Conservation (phyloP, 2,797 vertebrate species). For the Lemur catta region DNA sequence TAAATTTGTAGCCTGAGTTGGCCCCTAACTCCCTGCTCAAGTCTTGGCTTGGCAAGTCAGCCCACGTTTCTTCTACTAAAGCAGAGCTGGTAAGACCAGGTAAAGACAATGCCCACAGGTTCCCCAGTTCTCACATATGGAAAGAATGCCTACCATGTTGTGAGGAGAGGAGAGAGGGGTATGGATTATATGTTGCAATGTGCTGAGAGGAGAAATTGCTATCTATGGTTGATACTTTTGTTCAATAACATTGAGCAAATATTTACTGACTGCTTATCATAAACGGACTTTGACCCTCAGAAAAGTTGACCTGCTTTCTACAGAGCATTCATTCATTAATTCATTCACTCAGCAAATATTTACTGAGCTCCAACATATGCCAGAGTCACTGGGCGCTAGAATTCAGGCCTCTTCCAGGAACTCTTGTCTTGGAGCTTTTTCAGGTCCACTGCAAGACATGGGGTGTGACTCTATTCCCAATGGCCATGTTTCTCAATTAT, state of each 20-base stretch:
- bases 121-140: background rate
- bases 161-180: background rate
- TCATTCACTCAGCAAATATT: background rate
- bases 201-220: background rate
- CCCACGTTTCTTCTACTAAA: background rate
- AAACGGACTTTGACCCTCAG: background rate
- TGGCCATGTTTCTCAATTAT: background rate
- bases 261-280: background rate
- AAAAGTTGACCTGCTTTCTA: background rate
- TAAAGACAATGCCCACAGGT: background rate
- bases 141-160: background rate
- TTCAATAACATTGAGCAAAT: background rate
- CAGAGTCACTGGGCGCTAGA: background rate
- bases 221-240: background rate
- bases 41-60: conserved; percentile 13
- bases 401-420: background rate
- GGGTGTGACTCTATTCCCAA: background rate
- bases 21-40: background rate
- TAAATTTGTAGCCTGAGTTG: background rate
- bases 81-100: background rate
- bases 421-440: background rate
- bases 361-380: background rate
- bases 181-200: background rate
- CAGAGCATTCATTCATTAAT: background rate
- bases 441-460: background rate